phyloP scores from a whole-genome alignment of 2,797 vertebrate genomes.

The Rousettus madagascariensis region DNA sequence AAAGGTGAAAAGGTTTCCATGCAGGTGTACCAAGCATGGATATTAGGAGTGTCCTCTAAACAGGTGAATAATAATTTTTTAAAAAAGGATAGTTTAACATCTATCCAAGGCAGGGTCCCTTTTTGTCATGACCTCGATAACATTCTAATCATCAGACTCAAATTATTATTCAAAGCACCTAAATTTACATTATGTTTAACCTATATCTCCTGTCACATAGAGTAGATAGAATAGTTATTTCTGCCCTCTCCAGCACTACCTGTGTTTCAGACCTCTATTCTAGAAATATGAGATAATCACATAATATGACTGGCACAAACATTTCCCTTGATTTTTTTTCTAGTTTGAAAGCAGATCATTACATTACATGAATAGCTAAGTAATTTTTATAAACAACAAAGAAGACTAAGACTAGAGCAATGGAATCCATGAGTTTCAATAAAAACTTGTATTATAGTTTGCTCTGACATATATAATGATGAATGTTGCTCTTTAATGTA shows the following conservation, averaged over 20 bases:
- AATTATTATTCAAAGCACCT: background rate
- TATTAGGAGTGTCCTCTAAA: background rate
- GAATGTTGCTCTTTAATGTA: background rate
- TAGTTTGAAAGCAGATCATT: background rate
- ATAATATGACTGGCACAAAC: background rate
- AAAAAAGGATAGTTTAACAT: background rate
- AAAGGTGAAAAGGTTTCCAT: background rate
- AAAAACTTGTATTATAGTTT: background rate
- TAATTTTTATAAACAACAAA: background rate
- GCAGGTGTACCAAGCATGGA: background rate
- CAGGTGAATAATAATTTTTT: background rate
- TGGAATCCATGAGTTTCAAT: background rate
- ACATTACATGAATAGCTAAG: background rate
- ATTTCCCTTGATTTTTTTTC: background rate
- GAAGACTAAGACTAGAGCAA: background rate
- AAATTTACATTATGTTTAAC: background rate
- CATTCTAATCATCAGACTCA: background rate
- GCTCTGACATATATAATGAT: background rate
- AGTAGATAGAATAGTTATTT: background rate
- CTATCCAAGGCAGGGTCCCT: background rate
- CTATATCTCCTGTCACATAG: background rate
- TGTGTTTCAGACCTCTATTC: background rate
- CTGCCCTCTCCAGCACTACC: background rate
- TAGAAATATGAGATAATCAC: background rate
- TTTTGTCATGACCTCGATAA: background rate